Evolutionary conservation across 2,888 invertebrate species (phyloP).

Genomic region (Drosophila anceps): DNA sequence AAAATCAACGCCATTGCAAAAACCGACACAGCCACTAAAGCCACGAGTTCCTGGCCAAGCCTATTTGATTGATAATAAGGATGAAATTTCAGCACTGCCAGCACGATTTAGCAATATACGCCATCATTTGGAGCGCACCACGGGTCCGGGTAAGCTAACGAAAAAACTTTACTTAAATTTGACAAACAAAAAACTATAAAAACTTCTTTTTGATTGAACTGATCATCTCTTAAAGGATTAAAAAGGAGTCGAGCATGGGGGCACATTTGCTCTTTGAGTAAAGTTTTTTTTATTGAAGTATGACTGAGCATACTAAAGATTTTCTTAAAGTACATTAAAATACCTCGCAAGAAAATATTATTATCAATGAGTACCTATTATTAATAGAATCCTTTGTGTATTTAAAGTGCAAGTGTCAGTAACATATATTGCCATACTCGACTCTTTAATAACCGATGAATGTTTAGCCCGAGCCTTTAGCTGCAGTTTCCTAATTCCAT

Average conservation of each 20-base stretch:
- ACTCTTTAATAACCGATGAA: neutral
- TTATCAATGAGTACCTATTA: no score
- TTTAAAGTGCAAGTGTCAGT: neutral
- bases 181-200: neutral
- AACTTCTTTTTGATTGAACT: no score
- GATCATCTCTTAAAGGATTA: no score
- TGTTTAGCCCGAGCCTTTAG: no score
- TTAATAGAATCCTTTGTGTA: neutral
- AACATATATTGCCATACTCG: neutral
- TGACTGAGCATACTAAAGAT: no score
- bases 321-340: no score
- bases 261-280: no score
- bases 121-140: conserved; percentile 90
- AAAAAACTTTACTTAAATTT: neutral
- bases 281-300: no score
- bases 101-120: conserved; percentile 87
- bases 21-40: conserved; percentile 81
- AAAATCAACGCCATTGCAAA: conserved; percentile 89
- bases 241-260: no score
- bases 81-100: conserved; percentile 85
- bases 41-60: conserved; percentile 87
- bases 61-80: conserved; percentile 87
- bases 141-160: conserved; percentile 87
- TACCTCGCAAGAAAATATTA: no score
- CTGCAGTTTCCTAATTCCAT: neutral